Base-by-base conservation (phyloP, 2,888 invertebrate genomes). In the Elaeidobius kamerunicus region DNA sequence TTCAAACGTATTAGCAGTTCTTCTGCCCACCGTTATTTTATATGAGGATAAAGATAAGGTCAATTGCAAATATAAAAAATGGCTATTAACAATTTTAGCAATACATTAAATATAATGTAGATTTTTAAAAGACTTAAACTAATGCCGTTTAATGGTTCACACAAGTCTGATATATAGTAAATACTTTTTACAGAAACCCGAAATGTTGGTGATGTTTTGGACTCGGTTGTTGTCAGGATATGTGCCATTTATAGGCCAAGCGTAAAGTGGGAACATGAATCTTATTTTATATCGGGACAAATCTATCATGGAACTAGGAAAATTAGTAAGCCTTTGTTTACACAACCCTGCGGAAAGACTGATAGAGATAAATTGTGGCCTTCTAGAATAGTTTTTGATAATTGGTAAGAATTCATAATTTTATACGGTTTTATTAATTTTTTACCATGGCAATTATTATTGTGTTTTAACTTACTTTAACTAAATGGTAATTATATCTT, bases 251-350 rank as follows among this genome's bases (percentile, higher is more conserved):
- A 92, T 72, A 80, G 91, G 52, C 76, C 91, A 12, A 84, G 85
- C 3, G 77, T 77, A 1, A 80, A 83, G 49, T 92, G 92, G 91
- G 82, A 80, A 58, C 88, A 88, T 71, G 89, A 91, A 63, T 88
- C 91, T 66, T 96, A 90, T 67, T 79, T 87, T 58, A 81, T 95
- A 51, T 85, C 87, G 46, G 89, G 88, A 15, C 91, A 93, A 70
- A 81, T 96, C 55, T 92, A 86, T 71, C 88, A 96, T 72, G 96
- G 95, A 6, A 91, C 91, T 0, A 77, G 88, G 20, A 85, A 88
- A 19, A 80, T 90, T 53, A 84, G 86, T 0, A 77, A 83, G 52
- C 84, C 86, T 3, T 80, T 87, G 17, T 80, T 86, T 6, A 85
- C 88, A 1, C 82, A 84, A 54, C 84, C 86, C 61, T 78, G 60